These are phyloP conservation scores for Hiodon tergisus DNA, from an alignment of 2,113 vertebrate genomes.

Conservation along the genomic window DNA sequence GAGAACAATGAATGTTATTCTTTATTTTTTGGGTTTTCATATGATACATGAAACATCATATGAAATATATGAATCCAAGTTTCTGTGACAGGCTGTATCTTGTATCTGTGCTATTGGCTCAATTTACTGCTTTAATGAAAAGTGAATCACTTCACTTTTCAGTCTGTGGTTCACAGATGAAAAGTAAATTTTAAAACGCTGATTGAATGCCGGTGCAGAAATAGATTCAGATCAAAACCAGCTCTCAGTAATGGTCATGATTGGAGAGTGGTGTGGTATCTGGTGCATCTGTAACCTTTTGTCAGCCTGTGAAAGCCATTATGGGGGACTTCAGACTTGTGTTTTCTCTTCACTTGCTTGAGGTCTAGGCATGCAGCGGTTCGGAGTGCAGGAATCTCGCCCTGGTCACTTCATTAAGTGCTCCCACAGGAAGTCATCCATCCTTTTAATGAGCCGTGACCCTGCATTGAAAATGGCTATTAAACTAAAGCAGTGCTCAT, in stretches of 20 bases:
- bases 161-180: slow-evolving; percentile 29
- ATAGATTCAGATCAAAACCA: slow-evolving; percentile 14
- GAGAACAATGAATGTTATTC: no score
- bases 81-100: no score
- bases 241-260: slow-evolving; percentile 41
- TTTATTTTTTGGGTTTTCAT: no score
- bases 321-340: slow-evolving; percentile 18
- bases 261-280: slow-evolving; percentile 53
- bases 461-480: slow-evolving; percentile 49
- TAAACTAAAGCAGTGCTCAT: slow-evolving; percentile 53
- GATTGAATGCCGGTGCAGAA: slow-evolving; percentile 10
- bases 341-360: neutral
- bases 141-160: neutral
- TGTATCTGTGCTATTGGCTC: neutral
- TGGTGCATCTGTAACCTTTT: slow-evolving; percentile 32
- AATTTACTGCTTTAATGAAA: neutral
- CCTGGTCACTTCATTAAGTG: neutral
- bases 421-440: neutral
- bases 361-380: neutral
- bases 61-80: no score
- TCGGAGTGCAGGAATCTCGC: neutral
- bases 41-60: no score
- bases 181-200: neutral
- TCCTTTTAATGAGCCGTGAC: slow-evolving; percentile 35
- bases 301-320: slow-evolving; percentile 32